A percentile compares a stretch with the other conserved stretches of the same genome.
Conservation (phyloP, 2,888 invertebrate species). For the Ditylenchus weischeri region DNA sequence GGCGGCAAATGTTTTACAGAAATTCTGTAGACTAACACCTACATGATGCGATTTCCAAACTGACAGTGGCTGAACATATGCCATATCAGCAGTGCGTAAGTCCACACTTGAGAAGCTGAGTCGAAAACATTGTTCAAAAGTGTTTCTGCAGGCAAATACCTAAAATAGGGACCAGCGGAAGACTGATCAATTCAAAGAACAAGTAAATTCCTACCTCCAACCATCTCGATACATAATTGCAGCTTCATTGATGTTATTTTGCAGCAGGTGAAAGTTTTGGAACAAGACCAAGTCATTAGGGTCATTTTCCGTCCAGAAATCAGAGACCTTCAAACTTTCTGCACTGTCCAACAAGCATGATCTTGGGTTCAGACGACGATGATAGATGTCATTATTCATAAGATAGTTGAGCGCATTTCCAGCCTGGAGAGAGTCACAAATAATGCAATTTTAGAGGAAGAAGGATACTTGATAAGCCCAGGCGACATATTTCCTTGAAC, state of each 20-base stretch:
- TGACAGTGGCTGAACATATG: slow-evolving; percentile 20
- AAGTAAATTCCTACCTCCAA: slow-evolving; percentile 8
- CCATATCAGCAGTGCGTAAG: slow-evolving; percentile 17
- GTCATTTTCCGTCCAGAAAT: slow-evolving; percentile 21
- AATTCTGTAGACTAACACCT: background rate
- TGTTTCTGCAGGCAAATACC: slow-evolving; percentile 17
- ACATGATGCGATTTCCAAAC: slow-evolving; percentile 23
- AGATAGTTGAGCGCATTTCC: slow-evolving; percentile 16
- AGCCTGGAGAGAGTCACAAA: slow-evolving; percentile 4
- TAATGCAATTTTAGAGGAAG: too few relatives aligned
- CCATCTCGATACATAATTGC: slow-evolving; percentile 21
- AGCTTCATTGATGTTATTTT: slow-evolving; percentile 11
- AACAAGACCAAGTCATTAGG: slow-evolving; percentile 16
- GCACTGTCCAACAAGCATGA: slow-evolving; percentile 14
- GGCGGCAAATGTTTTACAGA: background rate
- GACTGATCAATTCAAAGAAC: background rate
- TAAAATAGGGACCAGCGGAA: background rate
- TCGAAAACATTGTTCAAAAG: slow-evolving; percentile 15
- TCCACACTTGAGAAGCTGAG: slow-evolving; percentile 19
- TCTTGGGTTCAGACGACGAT: slow-evolving; percentile 12
- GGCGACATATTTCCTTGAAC: slow-evolving; percentile 14
- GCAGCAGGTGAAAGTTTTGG: slow-evolving; percentile 12
- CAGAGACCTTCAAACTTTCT: slow-evolving; percentile 13
- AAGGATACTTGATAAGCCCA: slow-evolving; percentile 14
- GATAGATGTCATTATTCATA: slow-evolving; percentile 18